Conservation (phyloP, 2,113 vertebrate genomes). For the Shinisaurus crocodilurus region DNA sequence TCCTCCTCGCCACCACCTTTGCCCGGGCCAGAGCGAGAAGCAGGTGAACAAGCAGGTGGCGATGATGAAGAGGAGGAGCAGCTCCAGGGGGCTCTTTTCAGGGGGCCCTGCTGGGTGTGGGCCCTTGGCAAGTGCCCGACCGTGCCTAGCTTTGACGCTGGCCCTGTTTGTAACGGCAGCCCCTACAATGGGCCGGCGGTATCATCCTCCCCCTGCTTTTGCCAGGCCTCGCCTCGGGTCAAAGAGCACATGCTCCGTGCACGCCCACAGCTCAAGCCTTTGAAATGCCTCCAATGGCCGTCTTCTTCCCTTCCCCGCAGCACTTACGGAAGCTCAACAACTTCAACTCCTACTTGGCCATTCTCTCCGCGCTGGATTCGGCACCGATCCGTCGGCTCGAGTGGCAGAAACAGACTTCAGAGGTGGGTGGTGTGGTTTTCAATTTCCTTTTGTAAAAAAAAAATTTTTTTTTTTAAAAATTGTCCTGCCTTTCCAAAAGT, state of each 20-base stretch:
- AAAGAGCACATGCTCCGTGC: too few species aligned
- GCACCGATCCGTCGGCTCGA: constrained; percentile 96
- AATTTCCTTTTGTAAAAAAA: not conserved
- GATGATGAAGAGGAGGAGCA: too few species aligned
- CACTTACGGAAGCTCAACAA: constrained; percentile 98
- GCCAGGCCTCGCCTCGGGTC: not conserved
- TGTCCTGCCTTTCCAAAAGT: not conserved
- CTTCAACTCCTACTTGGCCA: constrained; percentile 99
- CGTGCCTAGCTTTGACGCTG: too few species aligned
- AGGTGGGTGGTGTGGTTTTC: constrained; percentile 78
- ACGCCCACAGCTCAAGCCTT: not conserved
- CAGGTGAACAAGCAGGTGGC: too few species aligned
- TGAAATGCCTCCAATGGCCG: not conserved
- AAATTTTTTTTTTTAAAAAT: not conserved
- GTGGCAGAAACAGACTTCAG: constrained; percentile 99
- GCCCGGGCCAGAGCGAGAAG: too few species aligned
- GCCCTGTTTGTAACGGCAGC: too few species aligned
- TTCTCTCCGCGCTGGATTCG: constrained; percentile 96
- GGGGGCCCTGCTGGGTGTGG: too few species aligned
- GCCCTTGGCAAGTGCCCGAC: too few species aligned
- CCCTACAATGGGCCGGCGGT: too few species aligned
- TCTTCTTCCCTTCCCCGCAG: constrained; percentile 67
- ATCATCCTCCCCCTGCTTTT: not conserved
- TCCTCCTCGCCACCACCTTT: too few species aligned
- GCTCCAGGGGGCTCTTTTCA: too few species aligned